Base-by-base conservation (phyloP, 2,888 invertebrate genomes). In the Agrotis puta region DNA sequence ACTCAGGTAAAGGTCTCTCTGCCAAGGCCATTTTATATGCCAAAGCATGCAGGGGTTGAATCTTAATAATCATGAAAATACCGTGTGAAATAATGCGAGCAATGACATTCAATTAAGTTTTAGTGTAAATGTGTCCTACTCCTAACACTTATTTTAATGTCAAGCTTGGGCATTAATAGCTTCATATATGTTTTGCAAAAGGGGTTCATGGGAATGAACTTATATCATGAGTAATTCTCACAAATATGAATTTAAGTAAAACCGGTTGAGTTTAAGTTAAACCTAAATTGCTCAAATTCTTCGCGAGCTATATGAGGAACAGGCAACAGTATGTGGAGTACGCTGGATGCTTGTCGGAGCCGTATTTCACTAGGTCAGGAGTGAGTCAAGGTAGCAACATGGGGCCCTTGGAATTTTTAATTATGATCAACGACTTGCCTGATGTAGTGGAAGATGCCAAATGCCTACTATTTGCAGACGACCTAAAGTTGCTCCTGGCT, bases 61-160 rank as follows among this genome's bases (percentile, higher is more conserved):
- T 68, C 57, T 74, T 68, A 67, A 77, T 74, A 50, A 58, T 81
- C 66, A 68, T 68, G 65, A 77, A 83, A 82, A 74, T 83, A 74
- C 62, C 70, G 71, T 57, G 56, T 61, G 63, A 47, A 83, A 80
- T 70, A 83, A 77, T 68, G 65, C 27, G 70, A 70, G 48, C 70
- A 62, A 80, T 74, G 67, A 47, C 74, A 71, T 83, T 80, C 27
- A 33, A 77, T 56, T 61, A 62, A 61, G 72, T 69, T 63, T 51
- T 77, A 51, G 20, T 64, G 61, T 13, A 59, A 62, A 64, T 65
- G 66, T 54, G 65, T 76, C 27, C 57, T n/a, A 63, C 65, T 51
- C 13, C 22, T 14, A 79, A 57, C 51, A 57, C 33, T 64, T 64
- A 64, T 75, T 80, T 65, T 71, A 77, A 71, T 77, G 64, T 67